Base-by-base conservation (phyloP, 1,140 invertebrate genomes). In the Listronotus bonariensis region DNA sequence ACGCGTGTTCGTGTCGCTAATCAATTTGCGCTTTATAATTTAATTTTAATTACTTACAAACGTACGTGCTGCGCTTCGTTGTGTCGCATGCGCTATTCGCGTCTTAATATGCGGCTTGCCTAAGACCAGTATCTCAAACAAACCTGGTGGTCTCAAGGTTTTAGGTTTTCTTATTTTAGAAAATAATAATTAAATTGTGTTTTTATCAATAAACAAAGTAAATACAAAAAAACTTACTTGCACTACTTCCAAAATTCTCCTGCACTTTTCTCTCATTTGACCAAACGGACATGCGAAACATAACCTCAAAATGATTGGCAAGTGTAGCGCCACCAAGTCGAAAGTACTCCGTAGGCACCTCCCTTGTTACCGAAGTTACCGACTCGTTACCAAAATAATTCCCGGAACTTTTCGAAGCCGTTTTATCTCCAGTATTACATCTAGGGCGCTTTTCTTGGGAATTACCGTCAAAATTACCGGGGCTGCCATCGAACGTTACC, bases 261-360 rank as follows among this genome's bases (percentile, higher is more conserved):
- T 76, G 68, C 83, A 85, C 68, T 85, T 85, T 68, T 82, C 81
- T 52, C 84, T 77, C 36, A 86, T 82, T 67, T 85, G 84, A 58
- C 80, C 76, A 59, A 85, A 86, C 11, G 84, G 84, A 71, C 84
- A 86, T 72, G 83, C 84, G 55, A 84, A 79, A 51, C 82, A 84
- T 52, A 86, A 78, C 65, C 84, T 78, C 17, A 85, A 75, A 62
- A 86, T 83, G 48, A 84, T 82, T 10, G 84, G 83, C 66, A 86
- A 76, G 76, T 85, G 83, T 43, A 85, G 67, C 38, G 80, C 80
- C 40, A 85, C 83, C 66, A 85, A 73, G 52, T 80, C 82, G 48
- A 83, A n/a, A 72, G 58, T 84, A 84, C 67, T 85, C 80, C 17
- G 78, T 79, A 9, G 58, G 12, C 20, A 42, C 48, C 14, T 43